These are phyloP conservation scores for Diadegma fenestrale DNA, from an alignment of 2,888 invertebrate species.

Conservation along the genomic window DNA sequence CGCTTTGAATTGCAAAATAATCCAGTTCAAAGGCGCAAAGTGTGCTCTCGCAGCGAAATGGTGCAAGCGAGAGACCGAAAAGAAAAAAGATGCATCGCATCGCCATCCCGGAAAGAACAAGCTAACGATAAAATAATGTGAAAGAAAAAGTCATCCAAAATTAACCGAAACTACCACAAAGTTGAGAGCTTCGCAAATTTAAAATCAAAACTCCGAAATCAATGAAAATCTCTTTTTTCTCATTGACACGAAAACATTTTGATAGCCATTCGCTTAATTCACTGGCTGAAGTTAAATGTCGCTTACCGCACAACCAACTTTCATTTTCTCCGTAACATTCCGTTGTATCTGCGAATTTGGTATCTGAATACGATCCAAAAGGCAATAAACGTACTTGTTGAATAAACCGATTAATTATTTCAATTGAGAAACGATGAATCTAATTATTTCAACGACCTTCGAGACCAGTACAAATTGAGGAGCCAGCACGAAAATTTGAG, in stretches of 20 bases:
- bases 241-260: background rate
- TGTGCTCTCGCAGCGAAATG: constrained; percentile 51
- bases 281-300: no score
- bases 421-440: background rate
- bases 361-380: no score
- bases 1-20: constrained; percentile 72
- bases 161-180: constrained; percentile 2
- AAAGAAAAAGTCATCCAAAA: constrained; percentile 1
- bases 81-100: background rate
- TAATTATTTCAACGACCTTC: background rate
- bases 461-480: background rate
- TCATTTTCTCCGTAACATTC: no score
- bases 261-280: no score
- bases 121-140: constrained; percentile 2
- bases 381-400: background rate
- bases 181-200: background rate
- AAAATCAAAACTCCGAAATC: background rate
- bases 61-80: constrained; percentile 18
- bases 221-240: background rate
- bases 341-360: no score
- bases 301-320: no score
- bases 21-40: constrained; percentile 69
- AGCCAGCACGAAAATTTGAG: background rate
- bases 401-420: background rate
- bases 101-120: constrained; percentile 16